Evolutionary conservation across 2,113 vertebrate genomes (phyloP), one percentile per base, ranked within the genome.

Genomic region (Chamaea fasciata): DNA sequence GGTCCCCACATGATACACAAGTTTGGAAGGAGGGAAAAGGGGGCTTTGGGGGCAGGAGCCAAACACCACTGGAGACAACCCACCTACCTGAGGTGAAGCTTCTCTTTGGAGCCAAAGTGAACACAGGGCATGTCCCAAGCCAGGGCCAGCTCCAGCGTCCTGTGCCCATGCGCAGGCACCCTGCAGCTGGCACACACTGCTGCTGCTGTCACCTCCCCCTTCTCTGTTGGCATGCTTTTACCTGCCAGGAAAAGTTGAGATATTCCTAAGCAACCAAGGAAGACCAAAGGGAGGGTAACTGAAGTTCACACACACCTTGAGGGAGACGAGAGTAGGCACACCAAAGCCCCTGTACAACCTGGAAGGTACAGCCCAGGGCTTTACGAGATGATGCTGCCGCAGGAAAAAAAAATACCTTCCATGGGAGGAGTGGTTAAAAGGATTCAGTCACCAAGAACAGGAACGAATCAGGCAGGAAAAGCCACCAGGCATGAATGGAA

Each of bases 71-170:
- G 27, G 37, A 68, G 35, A 77, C 6, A 22, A 75, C 17, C 23
- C 57, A 46, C 70, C n/a, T 96, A 99, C 99, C 99, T 98, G 94
- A 92, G 39, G 85, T 99, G 98, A 77, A 98, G 95, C 87, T 97
- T 98, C 83, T 99, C 98, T 57, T 97, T 97, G 8, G 99, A 98
- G 42, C 99, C 99, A 83, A 99, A 99, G 77, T 97, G 97, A 78
- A 99, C 97, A 50, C 65, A 92, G n/a, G 99, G 99, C 99, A 99
- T 99, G 92, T 99, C 99, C 99, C 99, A 99, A 59, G 97, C 97
- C 97, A 99, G 94, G 75, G 98, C 98, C 90, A 99, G 98, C 96
- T 99, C 99, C 83, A 99, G 91, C 0, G 90, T 89, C 94, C 97
- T 97, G 13, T 87, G 98, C 22, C 98, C 96, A 35, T 30, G 96